Conservation (phyloP, 2,797 vertebrate genomes). For the Squalus acanthias region DNA sequence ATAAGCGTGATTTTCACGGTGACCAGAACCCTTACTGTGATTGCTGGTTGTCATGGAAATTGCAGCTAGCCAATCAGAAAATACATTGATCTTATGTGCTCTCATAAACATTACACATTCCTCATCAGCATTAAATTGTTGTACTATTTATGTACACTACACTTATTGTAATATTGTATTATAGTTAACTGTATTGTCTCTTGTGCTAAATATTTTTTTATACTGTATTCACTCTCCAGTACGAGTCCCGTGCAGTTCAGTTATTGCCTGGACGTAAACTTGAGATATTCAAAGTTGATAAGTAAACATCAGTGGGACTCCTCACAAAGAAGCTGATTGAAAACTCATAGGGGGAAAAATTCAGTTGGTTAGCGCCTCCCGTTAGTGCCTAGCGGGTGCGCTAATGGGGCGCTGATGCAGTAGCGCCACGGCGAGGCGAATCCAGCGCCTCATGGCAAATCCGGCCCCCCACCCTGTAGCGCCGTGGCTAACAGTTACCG, state of each 20-base stretch:
- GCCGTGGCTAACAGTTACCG: too few species aligned
- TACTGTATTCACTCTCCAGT: not conserved
- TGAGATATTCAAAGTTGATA: not conserved
- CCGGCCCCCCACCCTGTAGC: too few species aligned
- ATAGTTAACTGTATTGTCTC: not conserved
- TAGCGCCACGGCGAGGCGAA: too few species aligned
- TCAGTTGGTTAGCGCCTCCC: too few species aligned
- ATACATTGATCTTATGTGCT: not conserved
- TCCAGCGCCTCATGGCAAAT: too few species aligned
- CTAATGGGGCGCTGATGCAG: too few species aligned
- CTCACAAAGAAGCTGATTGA: not conserved
- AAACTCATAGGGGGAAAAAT: not conserved
- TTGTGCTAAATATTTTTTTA: not conserved
- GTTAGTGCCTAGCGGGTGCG: too few species aligned
- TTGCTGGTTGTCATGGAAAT: conserved; percentile 30
- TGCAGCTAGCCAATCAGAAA: not conserved
- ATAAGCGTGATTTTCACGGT: conserved; percentile 1
- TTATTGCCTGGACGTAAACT: not conserved
- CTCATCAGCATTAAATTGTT: not conserved
- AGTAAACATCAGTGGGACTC: not conserved
- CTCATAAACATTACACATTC: not conserved
- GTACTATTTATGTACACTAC: not conserved
- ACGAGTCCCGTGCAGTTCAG: not conserved
- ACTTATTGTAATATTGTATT: not conserved
- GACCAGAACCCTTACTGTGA: conserved; percentile 25